Base-by-base conservation (phyloP, 2,888 invertebrate species). In the Tenthredo notha region DNA sequence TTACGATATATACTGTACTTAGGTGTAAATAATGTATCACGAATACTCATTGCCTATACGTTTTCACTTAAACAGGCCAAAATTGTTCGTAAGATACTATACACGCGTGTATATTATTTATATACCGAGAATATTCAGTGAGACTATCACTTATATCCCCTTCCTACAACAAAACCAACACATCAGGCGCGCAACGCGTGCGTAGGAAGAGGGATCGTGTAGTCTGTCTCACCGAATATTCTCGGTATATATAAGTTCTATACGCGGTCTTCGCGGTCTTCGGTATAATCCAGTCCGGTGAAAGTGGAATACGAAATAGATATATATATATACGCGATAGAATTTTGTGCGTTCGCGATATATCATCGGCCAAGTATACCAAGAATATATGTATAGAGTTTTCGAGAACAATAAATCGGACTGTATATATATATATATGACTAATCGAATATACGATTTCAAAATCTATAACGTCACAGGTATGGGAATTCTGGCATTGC, bases 241-340 rank as follows among this genome's bases (percentile, higher is more conserved):
- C n/a, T n/a, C n/a, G n/a, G n/a, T n/a, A n/a, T n/a, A 10, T 72
- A 43, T 21, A 7, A 10, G 40, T 21, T 21, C 15, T n/a, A 40
- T 18, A n/a, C 18, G n/a, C 37, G n/a, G 15, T 47, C 6, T 21
- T 74, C 43, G 74, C 40, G 12, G 40, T 37, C 47, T 47, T 47
- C 47, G 21, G 43, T 50, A 29, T 5, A 50, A n/a, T n/a, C 12
- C 50, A 18, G 18, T 47, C 9, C 9, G 50, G 77, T 77, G 77
- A 77, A 77, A 77, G 77, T 77, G 77, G 77, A 77, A 77, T 77
- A 77, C 33, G 29, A 9, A 74, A 40, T 40, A 43, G 50, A 50
- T 33, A 50, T 12, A 9, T 33, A 33, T 15, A 10, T n/a, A n/a
- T n/a, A 18, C 47, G 21, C 77, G 29, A 33, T 33, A 29, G 33